phyloP scores from a whole-genome alignment of 2,113 vertebrate genomes.

The Trichomycterus rosablanca region DNA sequence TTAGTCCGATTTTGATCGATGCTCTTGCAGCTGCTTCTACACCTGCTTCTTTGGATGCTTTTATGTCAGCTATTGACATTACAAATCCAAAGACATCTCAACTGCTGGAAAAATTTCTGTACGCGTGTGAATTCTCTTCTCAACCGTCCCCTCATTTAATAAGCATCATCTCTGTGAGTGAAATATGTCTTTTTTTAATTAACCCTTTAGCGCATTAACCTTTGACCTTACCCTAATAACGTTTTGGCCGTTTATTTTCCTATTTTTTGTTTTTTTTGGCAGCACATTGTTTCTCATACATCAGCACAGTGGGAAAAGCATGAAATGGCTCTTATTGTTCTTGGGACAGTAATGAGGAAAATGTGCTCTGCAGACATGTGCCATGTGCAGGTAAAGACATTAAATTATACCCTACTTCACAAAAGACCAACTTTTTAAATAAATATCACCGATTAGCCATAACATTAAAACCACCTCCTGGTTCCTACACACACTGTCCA shows the following conservation, averaged over 20 bases:
- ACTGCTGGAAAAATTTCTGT: conserved; percentile 24
- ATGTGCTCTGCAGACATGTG: conserved; percentile 29
- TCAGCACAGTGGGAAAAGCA: conserved; percentile 1
- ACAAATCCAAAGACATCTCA: conserved; percentile 19
- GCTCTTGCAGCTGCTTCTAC: conserved; percentile 23
- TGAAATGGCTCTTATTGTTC: conserved; percentile 24
- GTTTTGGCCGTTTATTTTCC: neutral
- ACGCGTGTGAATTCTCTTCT: conserved; percentile 30
- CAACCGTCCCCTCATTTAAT: conserved; percentile 33
- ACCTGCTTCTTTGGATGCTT: conserved; percentile 11
- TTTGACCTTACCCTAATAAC: neutral
- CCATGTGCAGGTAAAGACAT: conserved; percentile 22
- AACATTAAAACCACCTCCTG: too few species aligned
- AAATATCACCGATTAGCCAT: too few species aligned
- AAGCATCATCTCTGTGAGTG: conserved; percentile 20
- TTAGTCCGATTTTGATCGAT: conserved; percentile 17
- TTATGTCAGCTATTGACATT: conserved; percentile 20
- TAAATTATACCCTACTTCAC: neutral
- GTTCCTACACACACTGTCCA: too few species aligned
- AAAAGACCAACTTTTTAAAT: too few species aligned
- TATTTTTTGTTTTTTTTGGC: too few species aligned
- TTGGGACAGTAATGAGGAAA: conserved; percentile 31
- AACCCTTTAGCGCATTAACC: neutral
- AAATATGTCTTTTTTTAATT: neutral
- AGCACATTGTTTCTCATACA: conserved; percentile 23